These are phyloP conservation scores for Teinopalpus imperialis DNA, from an alignment of 2,888 invertebrate species.

Conservation along the genomic window DNA sequence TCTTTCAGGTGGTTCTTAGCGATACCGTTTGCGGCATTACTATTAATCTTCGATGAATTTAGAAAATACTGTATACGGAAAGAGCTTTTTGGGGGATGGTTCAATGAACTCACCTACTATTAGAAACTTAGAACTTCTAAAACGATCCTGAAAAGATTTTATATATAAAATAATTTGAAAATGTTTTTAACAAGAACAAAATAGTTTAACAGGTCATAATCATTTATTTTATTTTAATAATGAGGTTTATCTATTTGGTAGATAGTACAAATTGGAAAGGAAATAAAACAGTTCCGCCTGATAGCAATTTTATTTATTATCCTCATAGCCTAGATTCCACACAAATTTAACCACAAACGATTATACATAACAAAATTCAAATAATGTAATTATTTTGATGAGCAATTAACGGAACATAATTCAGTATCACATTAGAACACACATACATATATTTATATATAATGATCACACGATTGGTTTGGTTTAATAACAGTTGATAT, in stretches of 20 bases:
- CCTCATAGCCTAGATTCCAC: slow-evolving; percentile 4
- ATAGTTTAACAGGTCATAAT: too few species aligned
- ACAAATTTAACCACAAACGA: neutral
- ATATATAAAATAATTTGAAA: too few species aligned
- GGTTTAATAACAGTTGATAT: slow-evolving; percentile 11
- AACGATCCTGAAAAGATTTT: too few species aligned
- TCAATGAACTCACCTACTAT: slow-evolving; percentile 60
- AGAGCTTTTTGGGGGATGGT: slow-evolving; percentile 59
- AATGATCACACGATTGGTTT: neutral
- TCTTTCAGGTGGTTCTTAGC: slow-evolving; percentile 87
- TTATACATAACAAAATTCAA: slow-evolving; percentile 4
- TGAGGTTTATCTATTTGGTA: too few species aligned
- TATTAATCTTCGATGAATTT: slow-evolving; percentile 88
- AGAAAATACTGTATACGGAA: slow-evolving; percentile 85
- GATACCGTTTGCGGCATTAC: slow-evolving; percentile 85
- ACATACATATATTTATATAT: neutral
- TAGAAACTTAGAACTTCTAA: too few species aligned
- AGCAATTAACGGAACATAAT: slow-evolving; percentile 18
- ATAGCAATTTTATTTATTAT: slow-evolving; percentile 11
- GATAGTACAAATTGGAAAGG: neutral
- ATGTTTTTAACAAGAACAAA: too few species aligned
- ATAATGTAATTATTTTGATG: slow-evolving; percentile 19
- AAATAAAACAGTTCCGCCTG: neutral
- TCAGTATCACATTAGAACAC: slow-evolving; percentile 6
- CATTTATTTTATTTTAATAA: too few species aligned